Conservation (phyloP, 2,113 vertebrate species). For the Ageneiosus marmoratus region DNA sequence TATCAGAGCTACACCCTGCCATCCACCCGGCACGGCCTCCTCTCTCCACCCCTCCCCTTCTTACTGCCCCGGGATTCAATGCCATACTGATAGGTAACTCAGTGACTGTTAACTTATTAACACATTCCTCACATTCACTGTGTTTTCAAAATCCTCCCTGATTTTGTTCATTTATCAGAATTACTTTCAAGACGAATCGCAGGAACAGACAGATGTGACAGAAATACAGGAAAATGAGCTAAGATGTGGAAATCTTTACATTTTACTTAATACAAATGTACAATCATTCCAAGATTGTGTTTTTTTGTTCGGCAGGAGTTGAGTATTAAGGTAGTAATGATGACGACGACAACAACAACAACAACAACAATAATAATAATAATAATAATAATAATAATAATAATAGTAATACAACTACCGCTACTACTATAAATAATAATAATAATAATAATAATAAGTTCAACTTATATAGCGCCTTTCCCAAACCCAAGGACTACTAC, state of each 20-base stretch:
- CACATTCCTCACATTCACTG: constrained; percentile 18
- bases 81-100: background rate
- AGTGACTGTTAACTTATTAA: constrained; percentile 28
- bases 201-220: too few relatives aligned
- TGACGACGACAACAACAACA: background rate
- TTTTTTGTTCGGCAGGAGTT: background rate
- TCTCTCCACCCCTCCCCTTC: background rate
- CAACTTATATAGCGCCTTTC: too few relatives aligned
- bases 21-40: background rate
- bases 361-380: background rate
- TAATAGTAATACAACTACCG: too few relatives aligned
- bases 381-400: background rate
- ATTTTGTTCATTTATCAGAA: background rate
- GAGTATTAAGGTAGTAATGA: background rate
- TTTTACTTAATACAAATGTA: too few relatives aligned
- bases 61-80: background rate
- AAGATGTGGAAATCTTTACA: background rate
- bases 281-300: background rate
- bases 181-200: background rate
- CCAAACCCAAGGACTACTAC: too few relatives aligned
- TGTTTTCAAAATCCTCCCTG: background rate
- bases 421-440: too few relatives aligned
- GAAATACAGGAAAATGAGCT: too few relatives aligned
- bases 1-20: constrained; percentile 13
- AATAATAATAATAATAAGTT: too few relatives aligned